Base-by-base conservation (phyloP, 2,797 vertebrate genomes). In the Protosalanx chinensis region DNA sequence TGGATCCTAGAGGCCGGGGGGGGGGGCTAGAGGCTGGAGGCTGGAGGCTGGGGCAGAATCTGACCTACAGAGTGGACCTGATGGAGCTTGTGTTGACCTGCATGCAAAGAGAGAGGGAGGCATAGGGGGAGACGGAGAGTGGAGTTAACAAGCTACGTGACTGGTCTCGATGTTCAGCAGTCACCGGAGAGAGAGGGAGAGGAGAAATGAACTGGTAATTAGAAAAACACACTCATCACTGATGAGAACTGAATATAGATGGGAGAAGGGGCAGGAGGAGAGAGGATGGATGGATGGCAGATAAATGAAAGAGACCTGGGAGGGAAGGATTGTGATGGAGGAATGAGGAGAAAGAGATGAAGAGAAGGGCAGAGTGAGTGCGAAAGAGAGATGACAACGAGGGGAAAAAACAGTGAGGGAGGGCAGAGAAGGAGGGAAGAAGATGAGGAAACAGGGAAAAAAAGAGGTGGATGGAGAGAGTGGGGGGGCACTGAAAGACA, bases 381-480 rank as follows among this genome's bases (percentile, higher is more conserved):
- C 1, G 23, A 27, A 27, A 27, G 23, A 27, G 23, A 27, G 23
- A 27, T 27, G 23, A 27, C 23, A 27, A 1, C 23, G 23, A 27
- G 23, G 1, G 23, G 23, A 27, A 27, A 27, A 27, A 27, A 27
- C 1, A 27, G 23, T 27, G 35, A 37, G 6, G 35, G 35, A 57
- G 3, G 74, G 69, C 13, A 74, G 35, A 8, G 35, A 2, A 79
- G 84, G 71, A 71, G 41, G 71, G 72, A 23, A 61, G 64, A 35
- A 49, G 8, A 65, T 18, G 51, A 6, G 18, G 51, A 56, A n/a
- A 56, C 15, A 56, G 18, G 15, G 51, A n/a, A n/a, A 56, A 56
- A 18, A 6, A 65, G 35, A 65, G 35, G 46, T 37, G 37, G 62
- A 64, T 64, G 32, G 37, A 41, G 37, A 8, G 37, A 1, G 37